phyloP scores from a whole-genome alignment of 2,888 invertebrate genomes.

The Acanthopleura granulata region DNA sequence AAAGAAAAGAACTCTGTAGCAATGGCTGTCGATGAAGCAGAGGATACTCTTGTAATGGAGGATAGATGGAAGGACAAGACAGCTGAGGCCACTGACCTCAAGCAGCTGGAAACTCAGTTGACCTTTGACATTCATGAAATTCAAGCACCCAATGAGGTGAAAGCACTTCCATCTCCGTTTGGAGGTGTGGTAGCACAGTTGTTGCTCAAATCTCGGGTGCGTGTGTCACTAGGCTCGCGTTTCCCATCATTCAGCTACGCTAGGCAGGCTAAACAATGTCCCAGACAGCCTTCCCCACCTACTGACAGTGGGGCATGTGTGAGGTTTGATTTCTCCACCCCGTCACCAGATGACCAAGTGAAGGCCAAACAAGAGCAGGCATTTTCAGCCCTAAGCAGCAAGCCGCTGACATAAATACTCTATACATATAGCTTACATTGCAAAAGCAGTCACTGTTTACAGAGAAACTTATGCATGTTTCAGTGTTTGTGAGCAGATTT shows the following conservation, averaged over 20 bases:
- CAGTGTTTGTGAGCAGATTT: too few species aligned
- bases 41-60: too few species aligned
- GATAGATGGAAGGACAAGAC: too few species aligned
- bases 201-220: too few species aligned
- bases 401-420: neutral
- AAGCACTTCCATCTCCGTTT: neutral
- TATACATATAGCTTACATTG: neutral
- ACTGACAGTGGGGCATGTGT: conserved; percentile 28
- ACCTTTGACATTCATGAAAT: too few species aligned
- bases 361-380: conserved; percentile 60
- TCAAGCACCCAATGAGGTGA: too few species aligned
- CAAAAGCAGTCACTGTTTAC: too few species aligned
- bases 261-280: neutral
- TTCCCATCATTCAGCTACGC: neutral
- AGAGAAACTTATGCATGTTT: too few species aligned
- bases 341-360: conserved; percentile 76
- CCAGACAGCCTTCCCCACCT: neutral
- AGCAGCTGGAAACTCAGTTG: too few species aligned
- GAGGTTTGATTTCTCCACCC: conserved; percentile 74
- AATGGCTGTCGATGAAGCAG: too few species aligned
- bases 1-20: too few species aligned
- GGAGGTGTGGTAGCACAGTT: neutral
- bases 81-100: too few species aligned
- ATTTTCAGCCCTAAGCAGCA: conserved; percentile 32
- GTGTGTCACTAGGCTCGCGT: neutral